Conservation (phyloP, 2,797 vertebrate species). For the Anguilla marmorata region DNA sequence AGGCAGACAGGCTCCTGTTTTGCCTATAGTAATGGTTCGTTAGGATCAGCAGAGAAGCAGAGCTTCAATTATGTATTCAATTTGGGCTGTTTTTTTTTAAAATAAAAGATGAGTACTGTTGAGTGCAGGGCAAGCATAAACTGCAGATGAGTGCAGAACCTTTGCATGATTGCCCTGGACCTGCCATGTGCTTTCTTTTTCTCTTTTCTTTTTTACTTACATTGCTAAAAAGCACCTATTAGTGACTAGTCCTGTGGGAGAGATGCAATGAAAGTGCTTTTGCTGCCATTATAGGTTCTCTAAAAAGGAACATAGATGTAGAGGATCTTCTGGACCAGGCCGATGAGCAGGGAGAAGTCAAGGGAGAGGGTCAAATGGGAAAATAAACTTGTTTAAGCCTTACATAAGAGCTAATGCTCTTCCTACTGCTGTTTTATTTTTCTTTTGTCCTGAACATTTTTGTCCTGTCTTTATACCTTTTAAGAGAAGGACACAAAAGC, state of each 20-base stretch:
- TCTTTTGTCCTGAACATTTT: neutral
- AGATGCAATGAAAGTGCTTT: neutral
- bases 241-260: constrained; percentile 15
- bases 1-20: neutral
- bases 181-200: neutral
- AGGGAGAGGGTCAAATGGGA: neutral
- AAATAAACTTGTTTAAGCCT: neutral
- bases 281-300: neutral
- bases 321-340: neutral
- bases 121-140: neutral
- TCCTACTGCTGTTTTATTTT: neutral
- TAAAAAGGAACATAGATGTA: neutral
- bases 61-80: constrained; percentile 18
- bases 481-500: neutral
- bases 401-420: neutral
- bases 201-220: neutral
- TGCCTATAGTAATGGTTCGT: neutral
- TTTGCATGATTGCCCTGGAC: constrained; percentile 3
- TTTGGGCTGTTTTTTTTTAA: neutral
- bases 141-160: constrained; percentile 18
- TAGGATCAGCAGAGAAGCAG: neutral
- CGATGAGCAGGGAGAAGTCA: neutral
- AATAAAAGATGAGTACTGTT: constrained; percentile 6
- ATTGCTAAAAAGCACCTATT: constrained; percentile 15
- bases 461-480: neutral